Conservation (phyloP, 2,888 invertebrate species). For the Drosophila colorata region DNA sequence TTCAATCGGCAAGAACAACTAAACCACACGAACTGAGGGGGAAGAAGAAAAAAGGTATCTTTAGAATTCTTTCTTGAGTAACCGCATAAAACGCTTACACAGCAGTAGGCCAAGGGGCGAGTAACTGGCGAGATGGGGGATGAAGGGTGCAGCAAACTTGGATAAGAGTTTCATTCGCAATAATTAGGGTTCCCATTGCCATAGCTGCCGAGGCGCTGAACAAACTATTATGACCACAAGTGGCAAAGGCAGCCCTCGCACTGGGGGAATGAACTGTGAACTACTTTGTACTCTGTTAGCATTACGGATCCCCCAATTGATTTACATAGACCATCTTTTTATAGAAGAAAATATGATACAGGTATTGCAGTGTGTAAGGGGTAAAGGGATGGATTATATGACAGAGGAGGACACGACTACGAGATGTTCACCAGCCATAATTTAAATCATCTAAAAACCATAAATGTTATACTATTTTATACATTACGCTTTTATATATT, state of each 20-base stretch:
- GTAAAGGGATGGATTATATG: not conserved
- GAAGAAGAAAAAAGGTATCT: conserved; percentile 45
- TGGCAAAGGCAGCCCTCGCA: conserved; percentile 58
- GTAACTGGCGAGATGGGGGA: not conserved
- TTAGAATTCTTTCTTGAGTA: conserved; percentile 64
- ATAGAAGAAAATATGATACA: conserved; percentile 25
- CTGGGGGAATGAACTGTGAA: conserved; percentile 77
- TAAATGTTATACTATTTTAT: too few species aligned
- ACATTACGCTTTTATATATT: too few species aligned
- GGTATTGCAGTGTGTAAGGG: not conserved
- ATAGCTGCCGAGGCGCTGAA: conserved; percentile 15
- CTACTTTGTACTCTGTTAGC: conserved; percentile 67
- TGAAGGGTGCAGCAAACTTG: conserved; percentile 2
- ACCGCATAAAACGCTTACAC: conserved; percentile 56
- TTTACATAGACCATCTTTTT: conserved; percentile 54
- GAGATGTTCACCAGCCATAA: conserved; percentile 7
- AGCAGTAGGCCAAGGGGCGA: conserved; percentile 27
- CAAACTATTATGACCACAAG: conserved; percentile 71
- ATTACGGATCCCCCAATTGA: conserved; percentile 71
- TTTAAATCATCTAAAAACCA: not conserved
- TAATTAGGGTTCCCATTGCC: conserved; percentile 49
- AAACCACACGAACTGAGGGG: conserved; percentile 4
- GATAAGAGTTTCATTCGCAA: conserved; percentile 27
- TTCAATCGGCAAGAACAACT: conserved; percentile 39
- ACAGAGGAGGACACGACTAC: not conserved